Evolutionary conservation across 2,888 invertebrate genomes (phyloP).

Genomic region (Xestia c-nigrum): DNA sequence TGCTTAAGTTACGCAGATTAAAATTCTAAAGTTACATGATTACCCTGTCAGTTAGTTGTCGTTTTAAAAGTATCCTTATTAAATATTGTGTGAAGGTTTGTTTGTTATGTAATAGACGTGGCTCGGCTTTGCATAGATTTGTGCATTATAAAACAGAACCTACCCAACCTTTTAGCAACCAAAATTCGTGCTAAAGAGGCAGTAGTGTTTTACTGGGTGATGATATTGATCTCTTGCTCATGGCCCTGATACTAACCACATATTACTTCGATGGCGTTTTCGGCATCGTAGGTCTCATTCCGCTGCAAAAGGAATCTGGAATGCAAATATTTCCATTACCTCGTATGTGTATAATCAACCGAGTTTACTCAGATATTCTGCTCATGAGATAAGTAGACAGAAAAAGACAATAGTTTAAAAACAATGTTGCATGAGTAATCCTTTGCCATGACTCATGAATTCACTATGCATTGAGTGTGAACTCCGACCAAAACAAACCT

Average conservation of each 20-base stretch:
- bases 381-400: slow-evolving; percentile 10
- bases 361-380: slow-evolving; percentile 14
- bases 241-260: not conserved
- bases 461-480: slow-evolving; percentile 33
- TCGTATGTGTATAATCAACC: not conserved
- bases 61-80: slow-evolving; percentile 57
- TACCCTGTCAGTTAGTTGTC: slow-evolving; percentile 57
- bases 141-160: not conserved
- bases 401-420: slow-evolving; percentile 29
- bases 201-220: not conserved
- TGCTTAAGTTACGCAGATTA: slow-evolving; percentile 59
- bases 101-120: slow-evolving; percentile 35
- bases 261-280: not conserved
- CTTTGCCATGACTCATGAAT: slow-evolving; percentile 33
- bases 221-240: not conserved
- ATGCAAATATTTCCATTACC: slow-evolving; percentile 3
- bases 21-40: slow-evolving; percentile 57
- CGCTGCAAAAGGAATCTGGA: not conserved
- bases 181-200: not conserved
- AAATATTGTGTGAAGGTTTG: slow-evolving; percentile 24
- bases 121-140: slow-evolving; percentile 29
- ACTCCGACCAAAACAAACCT: slow-evolving; percentile 38
- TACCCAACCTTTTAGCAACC: not conserved
- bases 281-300: not conserved
- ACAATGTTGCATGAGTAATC: slow-evolving; percentile 41